Percentiles rank a stretch among this genome's conserved stretches.
Conservation (phyloP, 2,888 invertebrate species). For the Drepana falcataria region DNA sequence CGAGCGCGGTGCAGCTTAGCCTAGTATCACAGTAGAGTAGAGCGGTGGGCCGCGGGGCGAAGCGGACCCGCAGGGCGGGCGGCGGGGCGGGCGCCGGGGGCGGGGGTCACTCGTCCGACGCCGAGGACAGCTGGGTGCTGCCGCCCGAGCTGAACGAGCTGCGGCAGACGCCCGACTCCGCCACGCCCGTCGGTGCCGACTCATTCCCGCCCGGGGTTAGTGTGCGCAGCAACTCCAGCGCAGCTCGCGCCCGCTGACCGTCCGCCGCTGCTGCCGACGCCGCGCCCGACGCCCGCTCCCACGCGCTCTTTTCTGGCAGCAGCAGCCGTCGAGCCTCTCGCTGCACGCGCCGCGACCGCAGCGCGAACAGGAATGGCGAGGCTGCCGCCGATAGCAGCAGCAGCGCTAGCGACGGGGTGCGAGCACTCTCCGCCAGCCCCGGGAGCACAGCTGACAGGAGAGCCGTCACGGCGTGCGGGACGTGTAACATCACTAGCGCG, state of each 20-base stretch:
- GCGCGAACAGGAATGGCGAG: constrained; percentile 87
- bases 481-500: constrained; percentile 85
- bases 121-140: constrained; percentile 81
- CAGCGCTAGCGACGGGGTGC: constrained; percentile 73
- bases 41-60: constrained; percentile 72
- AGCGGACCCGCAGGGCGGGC: constrained; percentile 60
- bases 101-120: constrained; percentile 79
- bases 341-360: constrained; percentile 83
- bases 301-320: constrained; percentile 68
- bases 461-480: constrained; percentile 78
- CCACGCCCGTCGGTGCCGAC: constrained; percentile 56
- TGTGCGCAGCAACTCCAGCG: constrained; percentile 62
- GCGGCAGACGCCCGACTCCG: constrained; percentile 76
- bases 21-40: constrained; percentile 78
- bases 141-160: constrained; percentile 82
- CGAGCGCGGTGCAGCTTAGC: constrained; percentile 68
- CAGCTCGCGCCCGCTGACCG: constrained; percentile 68
- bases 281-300: constrained; percentile 73
- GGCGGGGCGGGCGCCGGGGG: constrained; percentile 30
- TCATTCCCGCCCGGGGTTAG: constrained; percentile 64
- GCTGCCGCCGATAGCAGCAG: constrained; percentile 81
- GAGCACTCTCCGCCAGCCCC: constrained; percentile 68
- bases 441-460: constrained; percentile 65
- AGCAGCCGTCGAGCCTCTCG: constrained; percentile 63
- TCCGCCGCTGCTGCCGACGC: constrained; percentile 77